phyloP scores from a whole-genome alignment of 1,140 invertebrate species.

The Apocrypta bakeri region DNA sequence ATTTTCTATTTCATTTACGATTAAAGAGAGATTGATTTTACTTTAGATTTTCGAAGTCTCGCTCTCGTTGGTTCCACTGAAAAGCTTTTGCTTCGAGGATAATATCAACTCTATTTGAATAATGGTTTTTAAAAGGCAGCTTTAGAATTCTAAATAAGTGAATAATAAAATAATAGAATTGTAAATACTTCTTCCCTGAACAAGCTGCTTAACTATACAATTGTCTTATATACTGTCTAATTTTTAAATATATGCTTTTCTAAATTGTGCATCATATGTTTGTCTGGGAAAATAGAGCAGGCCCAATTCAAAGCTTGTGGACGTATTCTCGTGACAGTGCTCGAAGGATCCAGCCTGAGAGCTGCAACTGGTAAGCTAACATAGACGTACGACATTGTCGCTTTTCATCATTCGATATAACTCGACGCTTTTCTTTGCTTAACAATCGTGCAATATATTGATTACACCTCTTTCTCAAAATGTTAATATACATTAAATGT shows the following conservation, averaged over 20 bases:
- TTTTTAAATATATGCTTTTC: not conserved
- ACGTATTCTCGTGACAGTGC: constrained; percentile 80
- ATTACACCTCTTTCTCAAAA: not conserved
- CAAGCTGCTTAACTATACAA: no score
- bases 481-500: constrained; percentile 2
- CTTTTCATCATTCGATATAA: not conserved
- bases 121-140: not conserved
- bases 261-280: constrained; percentile 54
- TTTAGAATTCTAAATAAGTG: not conserved
- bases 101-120: not conserved
- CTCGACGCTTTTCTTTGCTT: not conserved
- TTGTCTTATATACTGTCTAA: not conserved
- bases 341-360: constrained; percentile 78
- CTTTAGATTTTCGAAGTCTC: not conserved
- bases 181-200: not conserved
- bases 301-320: constrained; percentile 78
- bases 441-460: not conserved
- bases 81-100: not conserved
- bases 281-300: constrained; percentile 71
- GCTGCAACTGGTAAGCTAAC: constrained; percentile 66
- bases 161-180: no score
- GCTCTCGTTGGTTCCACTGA: not conserved
- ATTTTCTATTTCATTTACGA: not conserved
- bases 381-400: not conserved
- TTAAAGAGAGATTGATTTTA: not conserved